Percentiles rank a stretch among this genome's conserved stretches.
phyloP scores from a whole-genome alignment of 2,797 vertebrate genomes.

The Chiloscyllium punctatum region DNA sequence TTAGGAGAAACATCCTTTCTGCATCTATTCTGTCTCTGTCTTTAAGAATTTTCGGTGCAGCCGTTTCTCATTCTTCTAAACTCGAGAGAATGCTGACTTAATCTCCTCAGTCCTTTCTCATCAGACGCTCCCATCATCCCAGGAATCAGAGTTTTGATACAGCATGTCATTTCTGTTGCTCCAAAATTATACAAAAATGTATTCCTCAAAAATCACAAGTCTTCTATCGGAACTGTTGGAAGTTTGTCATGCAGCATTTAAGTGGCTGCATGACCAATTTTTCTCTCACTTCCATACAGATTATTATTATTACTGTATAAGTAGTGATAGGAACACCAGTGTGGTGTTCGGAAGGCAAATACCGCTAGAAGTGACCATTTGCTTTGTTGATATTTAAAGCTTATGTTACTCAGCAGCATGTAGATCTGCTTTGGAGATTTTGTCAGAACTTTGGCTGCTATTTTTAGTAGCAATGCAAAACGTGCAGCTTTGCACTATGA shows the following conservation, averaged over 20 bases:
- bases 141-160: background rate
- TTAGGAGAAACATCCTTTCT: no score
- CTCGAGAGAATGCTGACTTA: no score
- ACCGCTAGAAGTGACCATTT: no score
- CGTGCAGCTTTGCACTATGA: background rate
- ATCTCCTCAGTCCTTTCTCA: no score
- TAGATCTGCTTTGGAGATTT: background rate
- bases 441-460: background rate
- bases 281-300: background rate
- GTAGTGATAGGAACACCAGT: no score
- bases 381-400: no score
- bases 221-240: background rate
- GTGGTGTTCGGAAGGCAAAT: no score
- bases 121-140: no score
- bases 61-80: no score
- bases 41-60: no score
- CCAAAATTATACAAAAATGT: background rate
- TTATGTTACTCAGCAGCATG: background rate
- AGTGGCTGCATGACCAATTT: background rate
- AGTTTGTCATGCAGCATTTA: background rate
- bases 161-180: background rate
- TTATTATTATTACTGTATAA: background rate
- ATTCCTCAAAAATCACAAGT: background rate
- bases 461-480: background rate
- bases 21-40: no score